Percentiles rank a stretch among this genome's conserved stretches.
These are phyloP conservation scores for Sinocyclocheilus anophthalmus DNA, from an alignment of 2,113 vertebrate species.

Conservation along the genomic window DNA sequence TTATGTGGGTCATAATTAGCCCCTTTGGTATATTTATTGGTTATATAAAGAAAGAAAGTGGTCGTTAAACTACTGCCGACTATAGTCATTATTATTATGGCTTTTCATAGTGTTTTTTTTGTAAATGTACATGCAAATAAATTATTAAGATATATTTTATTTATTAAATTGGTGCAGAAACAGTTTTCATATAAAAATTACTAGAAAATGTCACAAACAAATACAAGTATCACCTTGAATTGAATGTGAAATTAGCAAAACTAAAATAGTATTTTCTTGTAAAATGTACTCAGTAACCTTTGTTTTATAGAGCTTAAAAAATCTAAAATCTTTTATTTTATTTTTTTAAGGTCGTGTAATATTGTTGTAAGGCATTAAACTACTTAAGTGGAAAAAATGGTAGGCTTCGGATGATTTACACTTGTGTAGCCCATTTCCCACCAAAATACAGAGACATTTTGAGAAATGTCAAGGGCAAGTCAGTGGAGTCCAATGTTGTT, in stretches of 20 bases:
- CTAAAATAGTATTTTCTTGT: too few species aligned
- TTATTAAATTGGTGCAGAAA: background rate
- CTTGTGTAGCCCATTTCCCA: too few species aligned
- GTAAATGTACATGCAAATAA: background rate
- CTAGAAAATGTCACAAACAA: too few species aligned
- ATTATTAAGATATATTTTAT: background rate
- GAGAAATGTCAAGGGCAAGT: too few species aligned
- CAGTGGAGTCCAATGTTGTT: background rate
- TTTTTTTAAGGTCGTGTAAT: background rate
- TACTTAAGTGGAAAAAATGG: background rate
- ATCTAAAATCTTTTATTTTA: too few species aligned
- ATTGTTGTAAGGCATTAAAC: background rate
- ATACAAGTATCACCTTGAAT: too few species aligned
- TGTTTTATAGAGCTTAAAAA: too few species aligned
- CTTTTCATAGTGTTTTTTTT: background rate
- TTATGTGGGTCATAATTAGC: constrained; percentile 23
- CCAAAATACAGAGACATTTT: too few species aligned
- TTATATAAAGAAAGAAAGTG: constrained; percentile 8
- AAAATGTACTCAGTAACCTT: too few species aligned
- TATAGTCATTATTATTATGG: constrained; percentile 9
- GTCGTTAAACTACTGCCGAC: background rate
- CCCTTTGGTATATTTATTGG: constrained; percentile 20
- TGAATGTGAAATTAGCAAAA: too few species aligned
- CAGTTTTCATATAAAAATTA: too few species aligned
- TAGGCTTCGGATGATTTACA: too few species aligned